Conservation (phyloP, 2,888 invertebrate species). For the Gymnocheta viridis region DNA sequence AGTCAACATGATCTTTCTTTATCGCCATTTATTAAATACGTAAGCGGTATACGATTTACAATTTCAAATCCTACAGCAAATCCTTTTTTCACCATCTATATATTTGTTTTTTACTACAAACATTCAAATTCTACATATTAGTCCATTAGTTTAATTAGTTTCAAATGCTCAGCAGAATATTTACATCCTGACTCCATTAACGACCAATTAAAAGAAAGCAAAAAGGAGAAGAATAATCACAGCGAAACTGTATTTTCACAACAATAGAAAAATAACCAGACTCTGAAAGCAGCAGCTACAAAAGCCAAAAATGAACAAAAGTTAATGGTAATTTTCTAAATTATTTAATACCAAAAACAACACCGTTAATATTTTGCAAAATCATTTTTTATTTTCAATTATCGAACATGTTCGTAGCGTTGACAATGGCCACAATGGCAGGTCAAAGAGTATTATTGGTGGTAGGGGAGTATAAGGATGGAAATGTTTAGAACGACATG, state of each 20-base stretch:
- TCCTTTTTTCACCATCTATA: neutral
- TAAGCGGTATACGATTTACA: neutral
- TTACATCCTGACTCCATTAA: constrained; percentile 17
- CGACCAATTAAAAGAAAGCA: constrained; percentile 11
- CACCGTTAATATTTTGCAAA: constrained; percentile 15
- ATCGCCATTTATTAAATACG: too few species aligned
- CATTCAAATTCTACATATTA: neutral
- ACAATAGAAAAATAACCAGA: constrained; percentile 34
- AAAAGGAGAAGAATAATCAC: constrained; percentile 2
- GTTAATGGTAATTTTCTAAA: constrained; percentile 57
- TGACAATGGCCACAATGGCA: constrained; percentile 26
- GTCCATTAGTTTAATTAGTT: constrained; percentile 24
- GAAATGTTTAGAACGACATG: neutral
- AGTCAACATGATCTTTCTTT: too few species aligned
- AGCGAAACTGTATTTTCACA: constrained; percentile 9
- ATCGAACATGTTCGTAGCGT: constrained; percentile 15
- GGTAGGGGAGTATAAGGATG: neutral
- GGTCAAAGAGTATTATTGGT: neutral
- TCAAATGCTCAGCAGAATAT: neutral
- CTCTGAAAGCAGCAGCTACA: neutral
- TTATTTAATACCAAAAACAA: constrained; percentile 55
- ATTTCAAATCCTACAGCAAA: neutral
- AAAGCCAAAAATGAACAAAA: constrained; percentile 14
- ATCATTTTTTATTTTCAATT: constrained; percentile 33
- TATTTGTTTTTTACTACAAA: neutral